Percentiles rank a stretch among this genome's conserved stretches.
These are phyloP conservation scores for Cardiocondyla obscurior DNA, from an alignment of 1,140 invertebrate genomes.

Conservation along the genomic window DNA sequence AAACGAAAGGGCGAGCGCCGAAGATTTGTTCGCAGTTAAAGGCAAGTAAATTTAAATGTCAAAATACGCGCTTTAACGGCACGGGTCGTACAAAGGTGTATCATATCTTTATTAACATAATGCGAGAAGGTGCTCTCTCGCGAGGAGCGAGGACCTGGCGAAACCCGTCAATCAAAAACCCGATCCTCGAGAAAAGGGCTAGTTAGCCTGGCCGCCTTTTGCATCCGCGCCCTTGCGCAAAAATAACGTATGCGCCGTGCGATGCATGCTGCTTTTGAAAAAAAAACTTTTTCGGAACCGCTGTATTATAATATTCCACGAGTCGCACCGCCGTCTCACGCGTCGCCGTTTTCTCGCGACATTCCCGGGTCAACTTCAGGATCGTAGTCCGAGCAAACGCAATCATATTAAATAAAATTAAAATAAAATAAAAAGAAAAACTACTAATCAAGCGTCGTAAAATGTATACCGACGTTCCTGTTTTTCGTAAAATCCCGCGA, in stretches of 20 bases:
- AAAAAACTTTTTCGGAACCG: conserved; percentile 17
- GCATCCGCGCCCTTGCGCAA: conserved; percentile 41
- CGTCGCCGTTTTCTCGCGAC: conserved; percentile 43
- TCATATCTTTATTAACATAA: conserved; percentile 83
- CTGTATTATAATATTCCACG: conserved; percentile 41
- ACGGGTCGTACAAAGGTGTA: conserved; percentile 75
- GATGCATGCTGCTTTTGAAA: conserved; percentile 72
- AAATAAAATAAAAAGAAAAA: not conserved
- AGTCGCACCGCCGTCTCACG: conserved; percentile 41
- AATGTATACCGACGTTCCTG: not conserved
- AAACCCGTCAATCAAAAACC: conserved; percentile 82
- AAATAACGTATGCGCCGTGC: conserved; percentile 63
- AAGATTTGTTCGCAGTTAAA: conserved; percentile 61
- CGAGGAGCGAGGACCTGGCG: conserved; percentile 53
- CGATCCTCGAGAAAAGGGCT: conserved; percentile 76
- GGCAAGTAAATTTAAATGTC: conserved; percentile 81
- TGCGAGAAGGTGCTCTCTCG: conserved; percentile 70
- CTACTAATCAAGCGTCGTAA: not conserved
- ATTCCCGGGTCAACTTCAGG: conserved; percentile 43
- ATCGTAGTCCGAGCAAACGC: conserved; percentile 4
- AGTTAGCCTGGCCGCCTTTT: conserved; percentile 58
- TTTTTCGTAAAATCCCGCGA: not conserved
- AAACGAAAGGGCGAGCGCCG: conserved; percentile 18
- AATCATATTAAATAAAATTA: not conserved
- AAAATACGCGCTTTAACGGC: conserved; percentile 79